Base-by-base conservation (phyloP, 2,888 invertebrate species). In the Serrognathus titanus region DNA sequence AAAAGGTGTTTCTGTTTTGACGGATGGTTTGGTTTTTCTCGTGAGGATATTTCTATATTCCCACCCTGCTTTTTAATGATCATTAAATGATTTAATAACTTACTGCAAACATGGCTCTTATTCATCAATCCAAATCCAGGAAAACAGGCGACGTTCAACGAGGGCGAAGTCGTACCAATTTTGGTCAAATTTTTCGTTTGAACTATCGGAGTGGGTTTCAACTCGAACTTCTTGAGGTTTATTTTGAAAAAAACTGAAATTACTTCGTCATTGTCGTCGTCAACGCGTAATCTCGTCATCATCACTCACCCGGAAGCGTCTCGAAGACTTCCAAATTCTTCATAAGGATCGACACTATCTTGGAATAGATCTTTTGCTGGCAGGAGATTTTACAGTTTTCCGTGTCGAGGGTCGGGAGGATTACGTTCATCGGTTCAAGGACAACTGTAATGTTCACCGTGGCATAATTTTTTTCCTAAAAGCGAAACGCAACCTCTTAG, bases 61-160 rank as follows among this genome's bases (percentile, higher is more conserved):
- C n/a, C n/a, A n/a, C n/a, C n/a, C n/a, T 31, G n/a, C 39, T 11
- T 11, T n/a, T 35, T 8, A 31, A 8, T 36, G 12, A 48, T 9
- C 11, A 9, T 37, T 13, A 12, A 48, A 37, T n/a, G 8, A 12
- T 12, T 20, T 10, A 45, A n/a, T 13, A 31, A 63, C 69, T 69
- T 69, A 77, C 77, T 69, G 60, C 78, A 78, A 51, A 77, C 58
- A 48, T 73, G 72, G n/a, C 68, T 66, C 13, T 66, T 67, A 35
- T 68, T 68, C 51, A 71, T 68, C 12, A 77, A 66, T 40, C 77
- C 77, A 66, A 73, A 78, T 3, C 78, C 77, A 39, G 71, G 68
- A 9, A 68, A 70, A 61, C 78, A 78, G n/a, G 66, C 63, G n/a
- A 75, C 67, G 3, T 69, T 57, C 49, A 78, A n/a, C n/a, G 60